phyloP scores from a whole-genome alignment of 2,797 vertebrate genomes.

The Squalus acanthias region DNA sequence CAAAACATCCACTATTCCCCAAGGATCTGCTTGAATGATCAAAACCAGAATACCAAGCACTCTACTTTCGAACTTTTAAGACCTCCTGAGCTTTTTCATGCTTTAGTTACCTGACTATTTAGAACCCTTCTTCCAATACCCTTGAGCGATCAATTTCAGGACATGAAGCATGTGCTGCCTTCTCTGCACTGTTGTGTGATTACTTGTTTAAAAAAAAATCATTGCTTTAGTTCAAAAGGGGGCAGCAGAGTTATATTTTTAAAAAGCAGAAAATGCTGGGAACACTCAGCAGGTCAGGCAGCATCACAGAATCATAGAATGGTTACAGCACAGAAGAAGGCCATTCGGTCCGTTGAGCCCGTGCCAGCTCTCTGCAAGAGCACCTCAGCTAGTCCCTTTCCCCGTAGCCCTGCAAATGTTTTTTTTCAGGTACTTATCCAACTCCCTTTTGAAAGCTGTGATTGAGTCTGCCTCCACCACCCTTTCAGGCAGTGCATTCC shows the following conservation, averaged over 20 bases:
- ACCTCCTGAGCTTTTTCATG: not conserved
- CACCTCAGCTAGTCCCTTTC: too few relatives aligned
- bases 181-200: not conserved
- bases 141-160: not conserved
- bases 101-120: not conserved
- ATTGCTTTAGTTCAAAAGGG: conserved; percentile 35
- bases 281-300: too few relatives aligned
- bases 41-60: not conserved
- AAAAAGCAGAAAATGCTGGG: too few relatives aligned
- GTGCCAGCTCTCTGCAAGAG: too few relatives aligned
- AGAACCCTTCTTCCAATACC: not conserved
- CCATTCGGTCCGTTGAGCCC: too few relatives aligned
- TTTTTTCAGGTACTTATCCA: too few relatives aligned
- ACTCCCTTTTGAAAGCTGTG: too few relatives aligned
- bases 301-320: too few relatives aligned
- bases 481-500: too few relatives aligned
- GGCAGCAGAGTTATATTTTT: conserved; percentile 36
- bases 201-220: not conserved
- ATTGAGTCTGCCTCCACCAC: too few relatives aligned
- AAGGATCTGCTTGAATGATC: not conserved
- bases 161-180: not conserved
- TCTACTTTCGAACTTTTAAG: not conserved
- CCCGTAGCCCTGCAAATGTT: too few relatives aligned
- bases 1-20: not conserved
- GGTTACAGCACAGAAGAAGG: too few relatives aligned